Conservation (phyloP, 1,140 invertebrate genomes). For the Danaus melanippus region DNA sequence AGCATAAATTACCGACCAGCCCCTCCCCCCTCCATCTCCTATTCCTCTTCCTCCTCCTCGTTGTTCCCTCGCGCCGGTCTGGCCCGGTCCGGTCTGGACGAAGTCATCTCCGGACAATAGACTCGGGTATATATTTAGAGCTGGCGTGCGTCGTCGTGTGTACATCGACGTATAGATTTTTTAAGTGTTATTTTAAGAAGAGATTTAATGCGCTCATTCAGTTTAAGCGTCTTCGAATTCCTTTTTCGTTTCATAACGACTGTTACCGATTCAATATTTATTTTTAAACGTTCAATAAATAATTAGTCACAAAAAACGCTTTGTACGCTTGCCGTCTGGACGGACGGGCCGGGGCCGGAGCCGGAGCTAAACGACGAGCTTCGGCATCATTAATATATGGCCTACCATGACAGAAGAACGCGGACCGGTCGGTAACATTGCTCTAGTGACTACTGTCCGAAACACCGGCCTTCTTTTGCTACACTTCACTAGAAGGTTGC, state of each 20-base stretch:
- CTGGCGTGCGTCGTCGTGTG: slow-evolving; percentile 1
- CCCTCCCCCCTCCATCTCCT: slow-evolving; percentile 6
- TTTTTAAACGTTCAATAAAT: no score
- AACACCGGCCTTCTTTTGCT: no score
- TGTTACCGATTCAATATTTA: no score
- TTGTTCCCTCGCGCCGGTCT: slow-evolving; percentile 3
- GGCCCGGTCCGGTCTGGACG: slow-evolving; percentile 1
- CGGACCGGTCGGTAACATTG: no score
- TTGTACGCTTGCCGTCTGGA: neutral
- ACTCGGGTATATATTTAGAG: no score
- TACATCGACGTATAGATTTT: neutral
- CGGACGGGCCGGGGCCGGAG: neutral
- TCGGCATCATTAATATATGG: no score
- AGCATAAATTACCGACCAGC: slow-evolving; percentile 42
- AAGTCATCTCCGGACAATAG: no score
- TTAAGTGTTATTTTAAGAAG: slow-evolving; percentile 1
- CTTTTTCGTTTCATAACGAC: neutral
- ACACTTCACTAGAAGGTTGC: no score
- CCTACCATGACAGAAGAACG: no score
- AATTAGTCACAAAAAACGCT: slow-evolving; percentile 2
- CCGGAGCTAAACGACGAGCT: no score
- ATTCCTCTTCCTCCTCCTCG: slow-evolving; percentile 1
- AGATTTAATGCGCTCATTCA: slow-evolving; percentile 7
- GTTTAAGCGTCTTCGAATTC: neutral
- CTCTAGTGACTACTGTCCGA: no score